These are phyloP conservation scores for Trachelus troglodyta DNA, from an alignment of 2,888 invertebrate species.

Conservation along the genomic window DNA sequence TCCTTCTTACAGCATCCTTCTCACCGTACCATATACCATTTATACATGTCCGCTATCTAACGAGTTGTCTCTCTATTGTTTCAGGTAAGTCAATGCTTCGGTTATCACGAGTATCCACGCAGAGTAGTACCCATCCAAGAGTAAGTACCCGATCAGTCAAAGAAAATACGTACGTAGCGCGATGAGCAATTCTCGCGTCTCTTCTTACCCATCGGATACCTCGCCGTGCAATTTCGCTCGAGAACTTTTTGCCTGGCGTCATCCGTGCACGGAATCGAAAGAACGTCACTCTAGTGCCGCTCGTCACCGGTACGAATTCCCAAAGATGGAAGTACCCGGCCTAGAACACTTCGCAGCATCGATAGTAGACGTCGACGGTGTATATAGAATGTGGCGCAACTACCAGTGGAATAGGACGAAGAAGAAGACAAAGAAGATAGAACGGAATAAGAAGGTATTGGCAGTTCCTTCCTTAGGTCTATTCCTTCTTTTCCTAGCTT, in stretches of 20 bases:
- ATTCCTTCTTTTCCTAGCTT: not conserved
- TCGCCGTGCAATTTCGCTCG: not conserved
- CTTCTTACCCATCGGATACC: not conserved
- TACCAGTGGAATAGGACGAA: not conserved
- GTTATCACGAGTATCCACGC: not conserved
- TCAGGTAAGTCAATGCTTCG: not conserved
- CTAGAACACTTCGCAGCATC: not conserved
- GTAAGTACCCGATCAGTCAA: not conserved
- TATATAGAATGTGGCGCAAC: not conserved
- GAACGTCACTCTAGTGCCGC: not conserved
- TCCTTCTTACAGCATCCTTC: not conserved
- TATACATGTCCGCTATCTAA: not conserved
- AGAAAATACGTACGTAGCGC: not conserved
- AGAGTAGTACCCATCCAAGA: not conserved
- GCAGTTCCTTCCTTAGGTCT: not conserved
- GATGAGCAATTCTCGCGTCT: not conserved
- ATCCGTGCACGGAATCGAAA: not conserved
- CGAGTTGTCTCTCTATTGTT: not conserved
- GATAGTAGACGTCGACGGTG: not conserved
- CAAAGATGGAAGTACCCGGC: not conserved
- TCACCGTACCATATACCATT: not conserved
- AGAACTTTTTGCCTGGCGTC: not conserved
- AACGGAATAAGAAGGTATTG: not conserved
- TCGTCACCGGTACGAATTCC: not conserved
- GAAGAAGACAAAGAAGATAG: not conserved